phyloP scores from a whole-genome alignment of 2,797 vertebrate genomes.

The Nothura maculosa region DNA sequence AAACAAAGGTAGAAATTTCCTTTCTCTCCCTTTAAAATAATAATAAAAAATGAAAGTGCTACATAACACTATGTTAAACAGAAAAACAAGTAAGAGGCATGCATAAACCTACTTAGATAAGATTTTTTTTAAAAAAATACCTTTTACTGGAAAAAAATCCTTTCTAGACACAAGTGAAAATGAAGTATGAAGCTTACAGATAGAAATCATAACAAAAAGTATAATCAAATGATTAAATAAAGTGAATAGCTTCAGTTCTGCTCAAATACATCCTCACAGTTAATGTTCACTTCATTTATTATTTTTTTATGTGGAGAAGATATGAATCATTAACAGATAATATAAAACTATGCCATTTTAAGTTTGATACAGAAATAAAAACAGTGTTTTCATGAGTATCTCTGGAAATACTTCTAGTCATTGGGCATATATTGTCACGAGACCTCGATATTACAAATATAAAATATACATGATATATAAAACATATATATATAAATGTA shows the following conservation, averaged over 20 bases:
- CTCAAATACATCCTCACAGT: not conserved
- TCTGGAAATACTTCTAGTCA: not conserved
- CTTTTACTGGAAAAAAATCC: not conserved
- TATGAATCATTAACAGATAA: not conserved
- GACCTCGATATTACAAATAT: not conserved
- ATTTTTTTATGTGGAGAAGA: not conserved
- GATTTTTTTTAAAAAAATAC: not conserved
- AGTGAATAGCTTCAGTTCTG: not conserved
- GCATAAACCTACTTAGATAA: not conserved
- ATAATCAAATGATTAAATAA: not conserved
- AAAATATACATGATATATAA: not conserved
- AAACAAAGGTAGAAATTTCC: not conserved
- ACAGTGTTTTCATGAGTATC: not conserved
- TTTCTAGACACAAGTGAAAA: not conserved
- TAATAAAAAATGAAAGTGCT: not conserved
- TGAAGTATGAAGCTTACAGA: not conserved
- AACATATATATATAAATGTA: not conserved
- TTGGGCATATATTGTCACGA: not conserved
- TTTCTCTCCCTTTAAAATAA: not conserved
- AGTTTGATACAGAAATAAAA: constrained; percentile 14
- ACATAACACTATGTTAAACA: not conserved
- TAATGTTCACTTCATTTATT: constrained; percentile 3
- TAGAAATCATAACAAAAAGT: not conserved
- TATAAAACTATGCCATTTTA: not conserved
- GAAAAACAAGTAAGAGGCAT: not conserved